A percentile compares a stretch with the other conserved stretches of the same genome.
Evolutionary conservation across 2,113 vertebrate species (phyloP).

Genomic region (Paradoxurus hermaphroditus): DNA sequence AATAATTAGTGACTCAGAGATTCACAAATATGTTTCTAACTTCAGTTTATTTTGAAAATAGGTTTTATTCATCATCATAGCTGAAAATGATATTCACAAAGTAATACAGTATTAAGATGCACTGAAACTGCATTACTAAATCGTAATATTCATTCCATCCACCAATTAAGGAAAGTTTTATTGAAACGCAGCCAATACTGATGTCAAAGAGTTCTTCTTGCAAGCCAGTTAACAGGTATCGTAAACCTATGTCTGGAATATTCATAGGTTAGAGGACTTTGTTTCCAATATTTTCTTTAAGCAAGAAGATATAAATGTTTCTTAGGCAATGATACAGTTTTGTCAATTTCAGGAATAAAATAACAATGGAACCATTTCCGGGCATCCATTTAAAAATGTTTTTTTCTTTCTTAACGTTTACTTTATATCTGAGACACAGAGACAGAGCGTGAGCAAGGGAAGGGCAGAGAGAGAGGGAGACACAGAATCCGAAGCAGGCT

Average conservation of each 20-base stretch:
- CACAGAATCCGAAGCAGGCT: no score
- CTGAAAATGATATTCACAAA: constrained; percentile 22
- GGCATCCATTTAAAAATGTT: background rate
- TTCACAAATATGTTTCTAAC: background rate
- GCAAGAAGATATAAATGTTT: background rate
- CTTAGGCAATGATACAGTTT: background rate
- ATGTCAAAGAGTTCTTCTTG: background rate
- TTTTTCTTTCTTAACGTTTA: no score
- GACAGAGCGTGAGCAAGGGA: no score
- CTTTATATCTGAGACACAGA: no score
- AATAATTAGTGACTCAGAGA: constrained; percentile 10
- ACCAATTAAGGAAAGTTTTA: background rate
- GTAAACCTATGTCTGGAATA: background rate
- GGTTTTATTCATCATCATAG: background rate
- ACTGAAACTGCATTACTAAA: background rate
- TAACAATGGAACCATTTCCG: background rate
- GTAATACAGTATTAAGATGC: background rate
- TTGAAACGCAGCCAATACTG: constrained; percentile 10
- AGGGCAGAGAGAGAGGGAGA: no score
- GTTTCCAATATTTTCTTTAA: background rate
- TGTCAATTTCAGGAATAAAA: constrained; percentile 8
- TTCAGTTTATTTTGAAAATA: constrained; percentile 34
- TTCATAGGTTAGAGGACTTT: background rate
- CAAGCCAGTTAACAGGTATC: background rate
- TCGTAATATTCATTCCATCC: background rate